Evolutionary conservation across 2,113 vertebrate species (phyloP).

Genomic region (Columba livia): DNA sequence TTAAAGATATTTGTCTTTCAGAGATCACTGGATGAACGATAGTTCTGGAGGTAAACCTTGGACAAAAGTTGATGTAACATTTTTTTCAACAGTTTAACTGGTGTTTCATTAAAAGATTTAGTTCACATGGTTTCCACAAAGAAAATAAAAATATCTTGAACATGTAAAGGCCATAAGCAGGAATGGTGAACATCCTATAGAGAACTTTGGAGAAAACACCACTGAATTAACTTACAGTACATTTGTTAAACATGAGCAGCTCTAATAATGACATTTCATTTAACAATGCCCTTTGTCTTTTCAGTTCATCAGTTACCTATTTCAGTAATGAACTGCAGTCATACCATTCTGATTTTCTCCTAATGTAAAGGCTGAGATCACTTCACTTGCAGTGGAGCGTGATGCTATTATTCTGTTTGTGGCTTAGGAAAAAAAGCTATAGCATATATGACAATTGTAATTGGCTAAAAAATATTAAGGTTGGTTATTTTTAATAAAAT

Average conservation of each 20-base stretch:
- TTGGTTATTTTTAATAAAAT: not conserved
- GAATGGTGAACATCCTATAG: conserved; percentile 65
- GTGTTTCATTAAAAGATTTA: not conserved
- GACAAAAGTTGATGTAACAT: not conserved
- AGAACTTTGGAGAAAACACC: conserved; percentile 80
- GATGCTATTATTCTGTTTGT: conserved; percentile 85
- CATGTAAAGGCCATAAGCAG: conserved; percentile 33
- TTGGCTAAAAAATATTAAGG: conserved; percentile 75
- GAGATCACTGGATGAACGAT: not conserved
- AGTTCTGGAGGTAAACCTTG: not conserved
- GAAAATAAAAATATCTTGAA: conserved; percentile 45
- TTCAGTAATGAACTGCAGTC: conserved; percentile 87
- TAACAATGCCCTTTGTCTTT: conserved; percentile 88
- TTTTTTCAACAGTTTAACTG: not conserved
- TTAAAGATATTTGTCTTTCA: not conserved
- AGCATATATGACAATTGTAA: conserved; percentile 77
- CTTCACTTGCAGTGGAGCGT: conserved; percentile 82
- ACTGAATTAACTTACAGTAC: conserved; percentile 85
- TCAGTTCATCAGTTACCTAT: conserved; percentile 88
- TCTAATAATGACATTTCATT: conserved; percentile 89
- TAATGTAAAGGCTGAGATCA: conserved; percentile 85
- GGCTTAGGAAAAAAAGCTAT: conserved; percentile 77
- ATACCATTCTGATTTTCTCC: conserved; percentile 83
- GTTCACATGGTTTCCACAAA: conserved; percentile 4
- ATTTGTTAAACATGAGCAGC: conserved; percentile 87